These are phyloP conservation scores for Phylloscopus trochiloides DNA, from an alignment of 2,113 vertebrate genomes.

Conservation along the genomic window DNA sequence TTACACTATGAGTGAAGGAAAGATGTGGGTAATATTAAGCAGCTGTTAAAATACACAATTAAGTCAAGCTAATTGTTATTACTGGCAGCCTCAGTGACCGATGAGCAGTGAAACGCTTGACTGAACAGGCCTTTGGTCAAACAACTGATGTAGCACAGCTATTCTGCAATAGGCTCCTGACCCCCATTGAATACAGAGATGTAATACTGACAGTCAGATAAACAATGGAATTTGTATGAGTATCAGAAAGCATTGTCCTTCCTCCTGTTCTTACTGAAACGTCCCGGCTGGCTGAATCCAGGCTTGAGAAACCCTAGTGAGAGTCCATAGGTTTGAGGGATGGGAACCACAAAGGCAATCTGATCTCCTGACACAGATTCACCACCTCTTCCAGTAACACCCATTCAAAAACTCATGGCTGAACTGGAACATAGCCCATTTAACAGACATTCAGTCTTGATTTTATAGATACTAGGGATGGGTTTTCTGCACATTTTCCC, in stretches of 20 bases:
- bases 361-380: neutral
- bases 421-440: neutral
- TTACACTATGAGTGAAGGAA: neutral
- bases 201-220: neutral
- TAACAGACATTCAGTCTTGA: neutral
- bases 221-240: neutral
- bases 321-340: neutral
- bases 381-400: neutral
- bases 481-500: neutral
- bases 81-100: constrained; percentile 46
- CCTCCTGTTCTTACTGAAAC: neutral
- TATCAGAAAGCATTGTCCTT: constrained; percentile 5
- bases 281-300: neutral
- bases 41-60: constrained; percentile 60
- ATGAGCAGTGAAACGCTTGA: neutral
- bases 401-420: neutral
- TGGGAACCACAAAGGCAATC: neutral
- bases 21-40: constrained; percentile 56
- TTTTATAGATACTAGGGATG: neutral
- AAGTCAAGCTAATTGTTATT: constrained; percentile 61
- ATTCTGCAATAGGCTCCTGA: neutral
- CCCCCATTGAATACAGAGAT: neutral
- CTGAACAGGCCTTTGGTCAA: constrained; percentile 22
- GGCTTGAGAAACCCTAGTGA: neutral
- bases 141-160: neutral